Conservation (phyloP, 2,113 vertebrate species). For the Echinops telfairi region DNA sequence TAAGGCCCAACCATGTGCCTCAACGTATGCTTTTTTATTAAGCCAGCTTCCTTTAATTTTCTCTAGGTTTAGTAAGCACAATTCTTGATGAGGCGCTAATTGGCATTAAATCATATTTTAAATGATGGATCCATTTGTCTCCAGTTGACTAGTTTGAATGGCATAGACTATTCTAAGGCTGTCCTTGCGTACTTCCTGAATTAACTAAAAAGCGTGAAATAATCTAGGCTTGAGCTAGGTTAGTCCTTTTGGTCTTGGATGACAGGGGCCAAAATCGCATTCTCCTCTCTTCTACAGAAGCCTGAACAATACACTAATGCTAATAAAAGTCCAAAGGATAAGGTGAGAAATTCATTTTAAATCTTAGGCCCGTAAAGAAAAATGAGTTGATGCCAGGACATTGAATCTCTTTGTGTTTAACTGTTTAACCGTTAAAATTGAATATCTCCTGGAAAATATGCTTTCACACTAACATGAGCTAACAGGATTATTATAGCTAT, state of each 20-base stretch:
- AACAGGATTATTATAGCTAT: background rate
- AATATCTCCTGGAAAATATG: slow-evolving; percentile 11
- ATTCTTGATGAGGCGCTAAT: slow-evolving; percentile 33
- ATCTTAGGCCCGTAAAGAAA: slow-evolving; percentile 23
- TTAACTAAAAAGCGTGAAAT: slow-evolving; percentile 21
- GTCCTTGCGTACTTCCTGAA: background rate
- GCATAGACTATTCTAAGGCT: slow-evolving; percentile 12
- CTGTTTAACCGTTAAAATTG: slow-evolving; percentile 5
- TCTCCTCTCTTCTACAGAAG: slow-evolving; percentile 12
- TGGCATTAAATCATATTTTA: background rate
- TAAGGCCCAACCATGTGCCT: background rate
- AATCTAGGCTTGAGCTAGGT: background rate
- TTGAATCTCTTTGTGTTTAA: slow-evolving; percentile 21
- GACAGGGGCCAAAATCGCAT: background rate
- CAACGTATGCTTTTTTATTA: background rate
- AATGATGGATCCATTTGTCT: background rate
- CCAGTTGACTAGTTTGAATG: slow-evolving; percentile 20
- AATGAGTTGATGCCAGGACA: background rate
- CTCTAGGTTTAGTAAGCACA: background rate
- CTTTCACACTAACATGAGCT: background rate
- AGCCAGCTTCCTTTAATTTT: background rate
- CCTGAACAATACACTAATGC: background rate
- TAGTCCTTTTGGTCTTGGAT: background rate
- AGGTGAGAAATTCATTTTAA: slow-evolving; percentile 37
- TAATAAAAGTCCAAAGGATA: background rate